Evolutionary conservation across 2,888 invertebrate genomes (phyloP), one percentile per base, ranked within the genome.

Genomic region (Mantis religiosa): DNA sequence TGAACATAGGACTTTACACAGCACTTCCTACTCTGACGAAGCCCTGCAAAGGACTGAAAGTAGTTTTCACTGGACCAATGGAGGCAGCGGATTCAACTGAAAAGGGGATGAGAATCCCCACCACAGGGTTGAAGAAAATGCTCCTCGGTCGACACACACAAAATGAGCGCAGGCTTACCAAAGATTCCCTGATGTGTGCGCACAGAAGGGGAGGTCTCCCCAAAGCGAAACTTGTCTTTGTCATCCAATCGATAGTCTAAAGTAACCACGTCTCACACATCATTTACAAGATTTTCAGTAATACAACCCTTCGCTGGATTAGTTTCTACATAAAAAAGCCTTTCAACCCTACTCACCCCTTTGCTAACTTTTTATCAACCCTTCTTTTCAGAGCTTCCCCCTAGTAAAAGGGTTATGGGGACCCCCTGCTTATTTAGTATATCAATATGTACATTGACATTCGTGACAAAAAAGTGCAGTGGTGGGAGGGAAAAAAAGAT

Each of bases 251-350:
- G 88, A 89, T 89, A 83, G 30, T 54, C 85, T 84, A 89, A 89
- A 88, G 85, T 41, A 47, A 84, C 87, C 81, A 87, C 34, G 82
- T 87, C 87, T 82, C 82, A 34, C 87, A 89, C 82, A 84, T 85
- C 81, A 89, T 89, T 89, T 88, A 89, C 87, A 83, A 85, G 82
- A 85, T 84, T 89, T 89, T 88, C 82, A 89, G 87, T 88, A 89
- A 89, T 89, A 27, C 89, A 89, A 89, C 89, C 89, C 89, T 89
- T 89, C 82, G 28, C 28, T 87, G 30, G 71, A 89, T 81, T 87
- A 71, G 82, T 86, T 87, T 20, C 20, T 85, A 34, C 27, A 85
- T 81, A 34, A 89, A 87, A 89, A 88, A 87, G 28, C 25, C 27
- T 89, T 88, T 82, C 85, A 88, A 85, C 88, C 89, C 82, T 88